Percentiles rank a stretch among this genome's conserved stretches.
These are phyloP conservation scores for Drosophila virilis DNA, from an alignment of 1,140 invertebrate genomes.

Conservation along the genomic window DNA sequence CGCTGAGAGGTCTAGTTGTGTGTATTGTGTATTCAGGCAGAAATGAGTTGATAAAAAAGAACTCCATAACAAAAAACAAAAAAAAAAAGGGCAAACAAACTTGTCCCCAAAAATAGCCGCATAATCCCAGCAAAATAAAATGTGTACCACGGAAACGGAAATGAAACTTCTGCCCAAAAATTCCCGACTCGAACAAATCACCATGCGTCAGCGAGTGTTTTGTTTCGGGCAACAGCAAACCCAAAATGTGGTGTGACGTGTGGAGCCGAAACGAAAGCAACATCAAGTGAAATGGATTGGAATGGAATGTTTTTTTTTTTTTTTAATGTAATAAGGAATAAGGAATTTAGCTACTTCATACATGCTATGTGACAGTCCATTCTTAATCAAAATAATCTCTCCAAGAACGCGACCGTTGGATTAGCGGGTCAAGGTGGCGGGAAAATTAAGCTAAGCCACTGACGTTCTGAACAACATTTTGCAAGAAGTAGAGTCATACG, in stretches of 20 bases:
- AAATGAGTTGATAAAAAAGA: slow-evolving; percentile 68
- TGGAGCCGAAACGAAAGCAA: not conserved
- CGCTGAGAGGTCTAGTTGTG: slow-evolving; percentile 38
- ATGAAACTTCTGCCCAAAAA: slow-evolving; percentile 4
- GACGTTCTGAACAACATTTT: too few relatives aligned
- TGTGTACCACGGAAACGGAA: slow-evolving; percentile 39
- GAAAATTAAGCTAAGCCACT: not conserved
- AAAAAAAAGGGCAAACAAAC: slow-evolving; percentile 20
- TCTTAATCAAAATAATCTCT: not conserved
- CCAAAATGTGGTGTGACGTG: not conserved
- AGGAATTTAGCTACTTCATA: too few relatives aligned
- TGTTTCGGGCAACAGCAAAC: slow-evolving; percentile 17
- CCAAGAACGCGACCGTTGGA: too few relatives aligned
- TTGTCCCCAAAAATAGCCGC: slow-evolving; percentile 15
- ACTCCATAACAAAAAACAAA: slow-evolving; percentile 10
- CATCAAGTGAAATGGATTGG: not conserved
- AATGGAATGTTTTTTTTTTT: not conserved
- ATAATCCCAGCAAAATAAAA: slow-evolving; percentile 28
- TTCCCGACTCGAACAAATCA: slow-evolving; percentile 15
- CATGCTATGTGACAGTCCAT: too few relatives aligned
- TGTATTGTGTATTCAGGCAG: slow-evolving; percentile 61
- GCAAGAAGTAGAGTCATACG: too few relatives aligned
- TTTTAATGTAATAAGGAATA: too few relatives aligned
- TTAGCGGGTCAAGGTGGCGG: too few relatives aligned
- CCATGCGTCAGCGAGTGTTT: slow-evolving; percentile 32